Evolutionary conservation across 2,888 invertebrate species (phyloP).

Genomic region (Amiota mariae): DNA sequence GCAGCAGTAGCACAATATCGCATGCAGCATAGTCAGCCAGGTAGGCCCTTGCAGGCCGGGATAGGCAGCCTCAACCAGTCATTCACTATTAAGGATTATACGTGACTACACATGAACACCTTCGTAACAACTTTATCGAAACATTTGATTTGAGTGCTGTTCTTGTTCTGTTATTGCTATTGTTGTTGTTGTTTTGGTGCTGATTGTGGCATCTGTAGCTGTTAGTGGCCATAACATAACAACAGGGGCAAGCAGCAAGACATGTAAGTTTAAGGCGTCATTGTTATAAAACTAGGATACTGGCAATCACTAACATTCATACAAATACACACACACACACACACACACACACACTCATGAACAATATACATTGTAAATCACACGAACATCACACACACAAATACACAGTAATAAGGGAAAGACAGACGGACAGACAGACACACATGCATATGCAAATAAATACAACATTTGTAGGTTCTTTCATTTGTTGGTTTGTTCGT

Average conservation of each 20-base stretch:
- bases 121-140: constrained; percentile 29
- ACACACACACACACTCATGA: constrained; percentile 23
- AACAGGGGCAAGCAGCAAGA: not conserved
- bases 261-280: constrained; percentile 27
- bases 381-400: not conserved
- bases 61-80: too few relatives aligned
- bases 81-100: constrained; percentile 25
- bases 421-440: constrained; percentile 26
- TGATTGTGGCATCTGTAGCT: constrained; percentile 2
- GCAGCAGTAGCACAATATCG: not conserved
- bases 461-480: not conserved
- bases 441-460: constrained; percentile 32
- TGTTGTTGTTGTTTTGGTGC: not conserved
- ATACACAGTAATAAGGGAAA: constrained; percentile 28
- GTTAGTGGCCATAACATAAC: not conserved
- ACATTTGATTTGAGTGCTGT: constrained; percentile 28
- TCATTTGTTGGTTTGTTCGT: too few relatives aligned
- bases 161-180: not conserved
- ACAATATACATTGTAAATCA: not conserved
- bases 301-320: constrained; percentile 13
- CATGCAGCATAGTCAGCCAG: too few relatives aligned
- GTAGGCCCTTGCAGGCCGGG: too few relatives aligned
- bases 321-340: constrained; percentile 33
- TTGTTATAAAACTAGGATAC: constrained; percentile 31
- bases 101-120: constrained; percentile 30